Percentiles rank a stretch among this genome's conserved stretches.
phyloP scores from a whole-genome alignment of 2,797 vertebrate genomes.

The Sebastes kiyomatsui region DNA sequence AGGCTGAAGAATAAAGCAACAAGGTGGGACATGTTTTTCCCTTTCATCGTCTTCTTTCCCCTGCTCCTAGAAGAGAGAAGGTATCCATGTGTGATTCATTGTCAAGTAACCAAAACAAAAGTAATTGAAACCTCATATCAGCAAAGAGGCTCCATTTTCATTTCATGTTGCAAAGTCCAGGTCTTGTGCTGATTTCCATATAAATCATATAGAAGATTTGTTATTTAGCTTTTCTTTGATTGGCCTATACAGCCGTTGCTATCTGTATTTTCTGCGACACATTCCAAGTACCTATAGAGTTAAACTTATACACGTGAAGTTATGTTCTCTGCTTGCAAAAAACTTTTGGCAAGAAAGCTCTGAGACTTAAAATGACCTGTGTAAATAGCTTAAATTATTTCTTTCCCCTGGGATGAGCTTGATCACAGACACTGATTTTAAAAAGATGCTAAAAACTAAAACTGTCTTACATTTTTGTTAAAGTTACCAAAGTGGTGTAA shows the following conservation, averaged over 20 bases:
- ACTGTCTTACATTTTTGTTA: neutral
- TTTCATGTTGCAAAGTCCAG: slow-evolving; percentile 30
- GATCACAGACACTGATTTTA: neutral
- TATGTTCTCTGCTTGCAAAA: neutral
- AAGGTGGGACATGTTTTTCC: slow-evolving; percentile 13
- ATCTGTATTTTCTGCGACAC: slow-evolving; percentile 18
- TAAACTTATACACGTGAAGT: neutral
- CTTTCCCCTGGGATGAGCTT: neutral
- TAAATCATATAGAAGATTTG: slow-evolving; percentile 50
- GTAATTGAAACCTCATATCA: slow-evolving; percentile 42
- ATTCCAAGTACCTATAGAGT: neutral
- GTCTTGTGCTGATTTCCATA: slow-evolving; percentile 69
- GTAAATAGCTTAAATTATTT: neutral
- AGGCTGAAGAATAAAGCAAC: slow-evolving; percentile 14
- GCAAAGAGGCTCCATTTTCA: slow-evolving; percentile 50
- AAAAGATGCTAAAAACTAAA: neutral
- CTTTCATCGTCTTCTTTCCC: slow-evolving; percentile 15
- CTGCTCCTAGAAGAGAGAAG: neutral
- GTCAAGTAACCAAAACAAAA: slow-evolving; percentile 40
- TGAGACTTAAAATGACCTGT: neutral
- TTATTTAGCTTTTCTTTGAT: slow-evolving; percentile 30
- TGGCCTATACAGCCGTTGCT: neutral
- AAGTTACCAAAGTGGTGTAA: neutral
- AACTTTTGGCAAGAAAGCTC: neutral
- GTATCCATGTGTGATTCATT: slow-evolving; percentile 24